Evolutionary conservation across 2,113 vertebrate species (phyloP).

Genomic region (Python bivittatus): DNA sequence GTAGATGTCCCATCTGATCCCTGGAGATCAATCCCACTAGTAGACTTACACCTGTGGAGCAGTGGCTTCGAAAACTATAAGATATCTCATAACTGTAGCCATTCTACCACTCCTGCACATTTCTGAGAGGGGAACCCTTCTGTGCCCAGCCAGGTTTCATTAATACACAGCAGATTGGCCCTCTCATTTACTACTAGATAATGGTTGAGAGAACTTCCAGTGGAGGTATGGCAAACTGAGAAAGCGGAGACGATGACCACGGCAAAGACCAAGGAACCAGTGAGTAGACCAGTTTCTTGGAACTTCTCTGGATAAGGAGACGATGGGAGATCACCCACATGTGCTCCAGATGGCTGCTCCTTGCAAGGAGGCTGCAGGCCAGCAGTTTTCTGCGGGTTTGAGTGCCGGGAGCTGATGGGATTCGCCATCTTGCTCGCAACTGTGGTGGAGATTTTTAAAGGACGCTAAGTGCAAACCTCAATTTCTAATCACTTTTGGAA

Average conservation of each 20-base stretch:
- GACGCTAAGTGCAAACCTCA: neutral
- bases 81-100: neutral
- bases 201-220: neutral
- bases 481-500: neutral
- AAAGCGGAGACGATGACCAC: neutral
- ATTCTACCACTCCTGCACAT: neutral
- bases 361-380: neutral
- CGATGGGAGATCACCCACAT: neutral
- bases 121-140: neutral
- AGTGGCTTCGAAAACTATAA: neutral
- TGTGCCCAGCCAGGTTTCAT: too few relatives aligned
- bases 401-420: neutral
- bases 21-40: neutral
- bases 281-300: neutral
- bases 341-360: neutral
- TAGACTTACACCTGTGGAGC: neutral
- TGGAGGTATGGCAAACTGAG: neutral
- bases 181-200: neutral
- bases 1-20: neutral
- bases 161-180: neutral
- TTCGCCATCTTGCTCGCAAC: neutral
- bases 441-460: neutral
- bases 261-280: neutral
- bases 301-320: neutral
- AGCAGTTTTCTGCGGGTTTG: neutral